Conservation (phyloP, 2,797 vertebrate genomes). For the Acanthornis magna region DNA sequence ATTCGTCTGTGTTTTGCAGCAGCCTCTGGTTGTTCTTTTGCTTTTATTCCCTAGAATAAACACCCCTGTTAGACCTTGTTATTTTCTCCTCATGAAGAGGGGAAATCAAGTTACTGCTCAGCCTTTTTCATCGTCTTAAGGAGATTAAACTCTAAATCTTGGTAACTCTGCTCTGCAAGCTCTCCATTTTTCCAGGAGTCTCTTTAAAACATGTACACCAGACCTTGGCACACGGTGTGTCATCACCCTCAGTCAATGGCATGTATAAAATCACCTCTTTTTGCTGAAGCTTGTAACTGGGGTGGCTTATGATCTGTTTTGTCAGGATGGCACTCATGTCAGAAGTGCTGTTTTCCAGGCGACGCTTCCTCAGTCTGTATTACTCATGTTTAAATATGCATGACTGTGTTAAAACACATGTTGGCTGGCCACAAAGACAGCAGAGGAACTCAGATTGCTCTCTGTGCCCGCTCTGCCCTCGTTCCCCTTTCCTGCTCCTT, state of each 20-base stretch:
- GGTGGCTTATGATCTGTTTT: not conserved
- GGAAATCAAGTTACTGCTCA: not conserved
- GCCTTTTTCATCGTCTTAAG: not conserved
- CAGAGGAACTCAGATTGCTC: not conserved
- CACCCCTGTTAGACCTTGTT: not conserved
- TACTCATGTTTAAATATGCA: not conserved
- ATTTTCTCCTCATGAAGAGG: not conserved
- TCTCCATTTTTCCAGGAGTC: not conserved
- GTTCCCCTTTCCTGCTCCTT: not conserved
- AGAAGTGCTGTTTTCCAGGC: not conserved
- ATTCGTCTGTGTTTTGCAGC: not conserved
- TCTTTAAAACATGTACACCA: not conserved
- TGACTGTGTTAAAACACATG: not conserved
- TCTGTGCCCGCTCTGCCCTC: not conserved
- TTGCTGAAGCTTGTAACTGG: not conserved
- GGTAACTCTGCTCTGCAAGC: not conserved
- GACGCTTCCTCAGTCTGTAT: not conserved
- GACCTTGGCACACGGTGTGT: accelerated
- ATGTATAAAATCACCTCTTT: not conserved
- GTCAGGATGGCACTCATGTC: not conserved
- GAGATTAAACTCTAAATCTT: constrained; percentile 14
- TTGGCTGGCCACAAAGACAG: not conserved
- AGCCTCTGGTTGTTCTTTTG: not conserved
- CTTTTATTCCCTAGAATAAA: not conserved
- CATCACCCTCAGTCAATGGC: not conserved